Conservation (phyloP, 2,797 vertebrate species). For the Myotis planiceps region DNA sequence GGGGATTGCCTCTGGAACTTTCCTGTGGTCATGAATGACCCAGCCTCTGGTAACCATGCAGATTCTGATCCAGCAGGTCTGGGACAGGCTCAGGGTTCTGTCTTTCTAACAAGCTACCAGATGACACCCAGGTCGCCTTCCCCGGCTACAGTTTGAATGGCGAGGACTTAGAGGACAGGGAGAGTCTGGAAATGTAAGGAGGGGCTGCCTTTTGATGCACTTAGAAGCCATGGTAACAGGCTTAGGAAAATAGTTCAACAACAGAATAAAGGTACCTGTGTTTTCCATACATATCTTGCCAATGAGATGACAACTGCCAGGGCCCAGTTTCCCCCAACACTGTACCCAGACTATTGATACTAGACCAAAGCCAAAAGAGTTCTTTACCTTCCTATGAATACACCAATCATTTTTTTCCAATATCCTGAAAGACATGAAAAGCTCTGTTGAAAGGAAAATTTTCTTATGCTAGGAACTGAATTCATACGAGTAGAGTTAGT, state of each 20-base stretch:
- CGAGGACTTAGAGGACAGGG: background rate
- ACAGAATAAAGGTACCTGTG: background rate
- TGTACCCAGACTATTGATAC: background rate
- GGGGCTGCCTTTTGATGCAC: background rate
- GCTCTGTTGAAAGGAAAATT: conserved; percentile 19
- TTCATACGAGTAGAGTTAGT: background rate
- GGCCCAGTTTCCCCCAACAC: background rate
- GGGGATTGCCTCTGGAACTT: background rate
- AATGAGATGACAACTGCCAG: background rate
- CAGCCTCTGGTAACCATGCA: background rate
- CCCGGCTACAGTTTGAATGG: background rate
- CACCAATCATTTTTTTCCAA: conserved; percentile 1
- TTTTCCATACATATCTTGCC: background rate
- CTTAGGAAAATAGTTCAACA: background rate
- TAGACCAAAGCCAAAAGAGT: conserved; percentile 27
- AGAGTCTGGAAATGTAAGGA: background rate
- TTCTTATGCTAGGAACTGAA: background rate
- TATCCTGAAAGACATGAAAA: conserved; percentile 19
- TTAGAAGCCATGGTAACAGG: background rate
- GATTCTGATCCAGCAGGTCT: background rate
- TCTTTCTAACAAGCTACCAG: background rate
- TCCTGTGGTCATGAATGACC: background rate
- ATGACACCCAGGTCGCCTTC: background rate
- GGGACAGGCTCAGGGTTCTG: background rate
- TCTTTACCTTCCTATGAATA: conserved; percentile 7